Conservation (phyloP, 2,797 vertebrate species). For the Toxotes lorentzi region DNA sequence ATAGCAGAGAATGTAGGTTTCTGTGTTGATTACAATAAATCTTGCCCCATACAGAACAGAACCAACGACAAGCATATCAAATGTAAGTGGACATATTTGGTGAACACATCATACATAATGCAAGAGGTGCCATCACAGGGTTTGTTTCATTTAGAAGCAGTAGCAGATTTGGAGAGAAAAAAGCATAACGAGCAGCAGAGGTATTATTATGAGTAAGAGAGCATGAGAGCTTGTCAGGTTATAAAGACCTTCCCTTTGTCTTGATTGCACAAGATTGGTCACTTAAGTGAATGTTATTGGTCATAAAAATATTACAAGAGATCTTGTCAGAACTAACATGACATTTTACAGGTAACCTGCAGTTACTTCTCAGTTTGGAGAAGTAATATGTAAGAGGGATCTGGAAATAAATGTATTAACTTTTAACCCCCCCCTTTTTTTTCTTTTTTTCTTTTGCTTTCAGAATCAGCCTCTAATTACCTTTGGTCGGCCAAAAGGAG, state of each 20-base stretch:
- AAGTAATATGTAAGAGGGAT: neutral
- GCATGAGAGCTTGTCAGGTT: slow-evolving; percentile 14
- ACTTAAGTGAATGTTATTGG: slow-evolving; percentile 16
- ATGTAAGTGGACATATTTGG: slow-evolving; percentile 1
- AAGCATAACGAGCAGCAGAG: neutral
- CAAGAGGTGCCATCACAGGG: neutral
- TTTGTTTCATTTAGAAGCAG: neutral
- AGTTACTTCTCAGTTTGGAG: too few relatives aligned
- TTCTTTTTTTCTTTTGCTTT: slow-evolving; percentile 21
- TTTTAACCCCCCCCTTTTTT: neutral
- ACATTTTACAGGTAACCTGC: neutral
- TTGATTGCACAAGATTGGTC: slow-evolving; percentile 12
- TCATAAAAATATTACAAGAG: slow-evolving; percentile 9
- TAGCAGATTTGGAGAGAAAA: neutral
- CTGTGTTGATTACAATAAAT: neutral
- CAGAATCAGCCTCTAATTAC: slow-evolving; percentile 91
- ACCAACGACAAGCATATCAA: neutral
- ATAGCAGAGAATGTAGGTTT: neutral
- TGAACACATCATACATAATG: slow-evolving; percentile 15
- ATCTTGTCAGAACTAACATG: neutral
- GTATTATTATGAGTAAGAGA: neutral
- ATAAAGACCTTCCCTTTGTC: slow-evolving; percentile 1
- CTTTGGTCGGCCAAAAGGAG: slow-evolving; percentile 93
- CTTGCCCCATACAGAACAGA: too few relatives aligned
- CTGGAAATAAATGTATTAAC: neutral